Conservation (phyloP, 64 coral and sea anemone species). For the Exaiptasia diaphana region DNA sequence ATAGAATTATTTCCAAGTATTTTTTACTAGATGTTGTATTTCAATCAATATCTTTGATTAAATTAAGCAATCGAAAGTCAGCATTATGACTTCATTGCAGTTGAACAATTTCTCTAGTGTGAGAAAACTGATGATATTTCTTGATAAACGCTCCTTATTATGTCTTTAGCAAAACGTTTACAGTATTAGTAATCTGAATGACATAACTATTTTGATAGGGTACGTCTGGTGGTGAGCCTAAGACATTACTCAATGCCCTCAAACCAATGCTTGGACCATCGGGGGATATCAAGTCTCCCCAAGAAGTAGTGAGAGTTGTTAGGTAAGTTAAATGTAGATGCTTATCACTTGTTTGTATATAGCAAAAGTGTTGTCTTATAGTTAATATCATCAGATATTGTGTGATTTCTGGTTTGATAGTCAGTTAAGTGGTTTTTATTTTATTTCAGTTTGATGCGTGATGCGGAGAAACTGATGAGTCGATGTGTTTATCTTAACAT, state of each 20-base stretch:
- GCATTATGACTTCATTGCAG: too few species aligned
- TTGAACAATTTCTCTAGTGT: too few species aligned
- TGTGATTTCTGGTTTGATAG: too few species aligned
- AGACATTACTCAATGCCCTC: slow-evolving; percentile 68
- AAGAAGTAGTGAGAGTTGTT: slow-evolving; percentile 70
- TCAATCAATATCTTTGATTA: too few species aligned
- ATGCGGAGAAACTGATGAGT: slow-evolving; percentile 79
- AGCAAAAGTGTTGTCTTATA: not conserved
- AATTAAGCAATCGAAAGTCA: too few species aligned
- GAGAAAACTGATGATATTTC: too few species aligned
- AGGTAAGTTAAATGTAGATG: slow-evolving; percentile 63
- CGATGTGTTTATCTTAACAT: slow-evolving; percentile 84
- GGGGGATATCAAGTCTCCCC: slow-evolving; percentile 71
- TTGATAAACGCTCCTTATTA: too few species aligned
- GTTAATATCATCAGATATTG: not conserved
- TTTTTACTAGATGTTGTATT: too few species aligned
- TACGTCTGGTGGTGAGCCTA: slow-evolving; percentile 77
- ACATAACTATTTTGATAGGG: slow-evolving; percentile 21
- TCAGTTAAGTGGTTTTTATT: too few species aligned
- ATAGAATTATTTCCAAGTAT: too few species aligned
- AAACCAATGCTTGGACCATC: slow-evolving; percentile 65
- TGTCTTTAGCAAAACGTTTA: too few species aligned
- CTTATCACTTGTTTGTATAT: not conserved
- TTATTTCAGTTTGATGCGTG: slow-evolving; percentile 58
- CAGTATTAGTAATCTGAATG: not conserved